Base-by-base conservation (phyloP, 2,113 vertebrate genomes). In the Saccopteryx bilineata region DNA sequence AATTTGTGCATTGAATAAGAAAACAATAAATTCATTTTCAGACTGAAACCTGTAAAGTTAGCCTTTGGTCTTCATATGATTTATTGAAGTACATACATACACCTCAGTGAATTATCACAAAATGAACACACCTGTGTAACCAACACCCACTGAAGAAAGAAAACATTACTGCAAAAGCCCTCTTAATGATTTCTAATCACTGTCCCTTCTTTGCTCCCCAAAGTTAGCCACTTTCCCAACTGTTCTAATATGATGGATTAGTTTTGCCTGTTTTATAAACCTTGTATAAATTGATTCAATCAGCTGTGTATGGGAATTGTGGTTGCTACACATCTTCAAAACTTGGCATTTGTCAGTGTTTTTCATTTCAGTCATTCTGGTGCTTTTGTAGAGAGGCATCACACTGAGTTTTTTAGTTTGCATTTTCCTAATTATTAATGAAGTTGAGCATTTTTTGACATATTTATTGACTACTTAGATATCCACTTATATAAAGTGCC, bases 221-320 rank as follows among this genome's bases (percentile, higher is more conserved):
- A 68, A 79, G 48, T 83, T 54, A 69, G 39, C 54, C 26, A 13
- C 13, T 68, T 5, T n/a, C 21, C 33, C 26, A 48, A n/a, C 81
- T 79, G 5, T 68, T 74, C 23, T 80, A 31, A 58, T 33, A 65
- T 31, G 28, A 31, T 24, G 28, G 5, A 26, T 68, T 28, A 68
- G 19, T 80, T 87, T 76, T 94, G 39, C n/a, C 19, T 92, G 6
- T 94, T 76, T 72, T 74, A 31, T 68, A 83, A 52, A 48, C 13
- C 69, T 66, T 60, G 24, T 82, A 28, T 71, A 85, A 56, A 65
- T 68, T 26, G 13, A 87, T 60, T 72, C 13, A 60, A 2, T 87
- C 31, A 65, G 5, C 19, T 85, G 12, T 60, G 12, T 78, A 1
- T 79, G 50, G 68, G 39, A 85, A 6, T 33, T 96, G 23, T 50